Evolutionary conservation across 2,888 invertebrate species (phyloP).

Genomic region (Strigamia maritima): DNA sequence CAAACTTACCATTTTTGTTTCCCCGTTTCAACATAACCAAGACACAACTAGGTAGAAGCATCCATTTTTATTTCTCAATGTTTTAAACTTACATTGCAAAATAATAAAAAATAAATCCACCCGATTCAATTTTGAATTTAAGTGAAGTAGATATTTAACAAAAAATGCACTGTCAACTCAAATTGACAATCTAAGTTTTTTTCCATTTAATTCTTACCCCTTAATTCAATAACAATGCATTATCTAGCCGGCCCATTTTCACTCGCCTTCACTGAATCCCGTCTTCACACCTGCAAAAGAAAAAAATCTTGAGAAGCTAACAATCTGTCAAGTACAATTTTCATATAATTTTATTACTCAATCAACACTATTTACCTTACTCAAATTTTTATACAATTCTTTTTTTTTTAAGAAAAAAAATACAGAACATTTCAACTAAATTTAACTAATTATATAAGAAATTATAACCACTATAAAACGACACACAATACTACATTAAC

Average conservation of each 20-base stretch:
- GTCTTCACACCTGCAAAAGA: conserved; percentile 28
- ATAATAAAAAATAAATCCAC: too few species aligned
- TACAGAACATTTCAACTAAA: background rate
- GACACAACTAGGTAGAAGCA: too few species aligned
- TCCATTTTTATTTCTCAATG: too few species aligned
- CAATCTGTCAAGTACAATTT: background rate
- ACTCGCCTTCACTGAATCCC: background rate
- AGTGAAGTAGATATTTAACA: too few species aligned
- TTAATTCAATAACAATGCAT: background rate
- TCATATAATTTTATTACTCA: conserved; percentile 3
- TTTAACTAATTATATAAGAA: background rate
- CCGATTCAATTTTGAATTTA: too few species aligned
- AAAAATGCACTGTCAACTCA: background rate
- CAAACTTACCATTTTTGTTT: too few species aligned
- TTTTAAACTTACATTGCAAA: too few species aligned
- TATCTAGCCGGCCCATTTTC: background rate
- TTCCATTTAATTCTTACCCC: background rate
- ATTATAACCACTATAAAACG: background rate
- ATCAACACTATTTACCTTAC: background rate
- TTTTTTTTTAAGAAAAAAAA: background rate
- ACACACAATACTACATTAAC: background rate
- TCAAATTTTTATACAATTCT: background rate
- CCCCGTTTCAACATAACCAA: too few species aligned
- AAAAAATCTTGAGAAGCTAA: conserved; percentile 35
- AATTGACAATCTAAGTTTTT: background rate